phyloP scores from a whole-genome alignment of 2,888 invertebrate genomes.

The Hedychridium roseum region DNA sequence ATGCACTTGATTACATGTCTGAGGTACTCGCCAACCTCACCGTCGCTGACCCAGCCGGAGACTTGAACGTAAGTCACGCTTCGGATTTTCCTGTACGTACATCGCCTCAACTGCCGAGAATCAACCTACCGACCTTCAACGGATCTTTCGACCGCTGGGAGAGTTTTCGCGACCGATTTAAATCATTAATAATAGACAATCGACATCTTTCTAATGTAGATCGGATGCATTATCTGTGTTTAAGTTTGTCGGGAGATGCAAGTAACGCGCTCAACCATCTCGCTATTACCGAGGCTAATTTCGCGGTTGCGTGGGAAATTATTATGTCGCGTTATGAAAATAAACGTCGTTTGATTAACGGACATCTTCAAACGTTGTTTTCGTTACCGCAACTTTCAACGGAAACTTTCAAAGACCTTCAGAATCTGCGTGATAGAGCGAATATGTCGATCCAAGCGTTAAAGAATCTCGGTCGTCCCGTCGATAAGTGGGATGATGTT shows the following conservation, averaged over 20 bases:
- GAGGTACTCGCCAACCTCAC: not conserved
- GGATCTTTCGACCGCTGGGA: not conserved
- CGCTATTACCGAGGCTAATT: not conserved
- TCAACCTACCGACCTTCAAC: not conserved
- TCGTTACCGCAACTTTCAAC: not conserved
- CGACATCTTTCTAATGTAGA: not conserved
- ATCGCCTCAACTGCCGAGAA: not conserved
- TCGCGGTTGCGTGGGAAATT: not conserved
- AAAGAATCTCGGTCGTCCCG: not conserved
- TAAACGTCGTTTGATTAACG: not conserved
- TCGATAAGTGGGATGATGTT: not conserved
- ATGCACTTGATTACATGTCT: not conserved
- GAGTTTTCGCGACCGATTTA: not conserved
- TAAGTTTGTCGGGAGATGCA: not conserved
- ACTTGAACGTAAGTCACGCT: not conserved
- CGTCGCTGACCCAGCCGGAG: not conserved
- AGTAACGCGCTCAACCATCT: not conserved
- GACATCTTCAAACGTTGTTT: not conserved
- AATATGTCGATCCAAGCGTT: not conserved
- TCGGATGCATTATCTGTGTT: not conserved
- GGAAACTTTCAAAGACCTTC: not conserved
- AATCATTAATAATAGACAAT: not conserved
- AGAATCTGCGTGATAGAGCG: not conserved
- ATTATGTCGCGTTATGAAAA: not conserved
- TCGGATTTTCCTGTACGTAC: not conserved